Percentiles rank a stretch among this genome's conserved stretches.
These are phyloP conservation scores for Melipona bicolor DNA, from an alignment of 2,888 invertebrate species.

Conservation along the genomic window DNA sequence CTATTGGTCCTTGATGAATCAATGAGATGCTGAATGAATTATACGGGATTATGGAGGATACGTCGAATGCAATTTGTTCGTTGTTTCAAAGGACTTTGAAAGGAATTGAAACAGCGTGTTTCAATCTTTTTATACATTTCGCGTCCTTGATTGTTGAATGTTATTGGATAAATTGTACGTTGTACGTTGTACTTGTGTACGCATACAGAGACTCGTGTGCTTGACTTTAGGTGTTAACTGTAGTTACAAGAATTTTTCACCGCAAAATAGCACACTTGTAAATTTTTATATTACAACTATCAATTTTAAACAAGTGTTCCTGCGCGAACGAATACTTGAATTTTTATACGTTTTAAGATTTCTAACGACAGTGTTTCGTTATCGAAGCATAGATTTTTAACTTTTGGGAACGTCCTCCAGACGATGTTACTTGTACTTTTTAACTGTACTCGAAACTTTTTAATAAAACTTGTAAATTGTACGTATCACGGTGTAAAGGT, in stretches of 20 bases:
- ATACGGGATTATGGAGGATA: too few relatives aligned
- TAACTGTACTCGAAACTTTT: conserved; percentile 25
- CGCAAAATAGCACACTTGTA: not conserved
- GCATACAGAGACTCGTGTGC: too few relatives aligned
- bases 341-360: conserved; percentile 1
- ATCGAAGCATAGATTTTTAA: conserved; percentile 1
- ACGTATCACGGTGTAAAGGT: not conserved
- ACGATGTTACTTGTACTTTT: conserved; percentile 23
- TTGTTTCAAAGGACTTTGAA: not conserved
- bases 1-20: conserved; percentile 13
- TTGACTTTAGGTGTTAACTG: not conserved
- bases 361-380: not conserved
- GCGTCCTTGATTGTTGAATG: not conserved
- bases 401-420: not conserved
- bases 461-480: conserved; percentile 17
- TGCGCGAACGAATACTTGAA: not conserved
- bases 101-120: too few relatives aligned
- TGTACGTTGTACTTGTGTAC: not conserved
- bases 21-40: not conserved
- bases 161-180: not conserved
- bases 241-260: not conserved
- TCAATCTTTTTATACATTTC: not conserved
- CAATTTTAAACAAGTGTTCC: not conserved
- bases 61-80: not conserved
- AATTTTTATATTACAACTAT: not conserved